Evolutionary conservation across 2,888 invertebrate species (phyloP), one percentile per base, ranked within the genome.

Genomic region (Minunthozetes semirufus): DNA sequence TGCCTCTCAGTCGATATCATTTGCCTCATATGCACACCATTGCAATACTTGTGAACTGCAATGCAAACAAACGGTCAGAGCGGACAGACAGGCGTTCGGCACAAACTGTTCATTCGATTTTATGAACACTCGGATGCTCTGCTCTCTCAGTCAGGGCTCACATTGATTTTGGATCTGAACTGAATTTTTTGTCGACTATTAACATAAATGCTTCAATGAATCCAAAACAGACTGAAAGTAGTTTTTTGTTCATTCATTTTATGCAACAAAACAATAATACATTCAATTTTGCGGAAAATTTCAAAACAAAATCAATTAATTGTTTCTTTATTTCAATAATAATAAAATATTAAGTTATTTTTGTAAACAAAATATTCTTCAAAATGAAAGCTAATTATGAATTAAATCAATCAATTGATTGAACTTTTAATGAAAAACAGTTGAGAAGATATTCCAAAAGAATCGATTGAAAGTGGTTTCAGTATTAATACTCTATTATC

Each of bases 31-130:
- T 56, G 9, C 22, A 56, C 56, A 56, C 22, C 19, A 19, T 9
- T 56, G 29, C 29, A 22, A n/a, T 19, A 66, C 1, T 15, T 27
- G 9, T 25, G 25, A 22, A 19, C 19, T 56, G 8, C 25, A 66
- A 66, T 66, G 66, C 66, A 66, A 66, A 66, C 66, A 66, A 66
- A 66, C 66, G 66, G 66, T 66, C 66, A 38, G 17, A 66, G n/a
- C 33, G 66, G 66, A 66, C 66, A 66, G 66, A n/a, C 66, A 66
- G 8, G 6, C 8, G 61, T 5, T 19, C 17, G 25, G n/a, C 29
- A 33, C 29, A 19, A 38, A 33, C 33, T 33, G 29, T 66, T 66
- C n/a, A 38, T 38, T 66, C n/a, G n/a, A n/a, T 38, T 66, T 13
- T 66, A 25, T 25, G n/a, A 17, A n/a, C 66, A 66, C 66, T 66